Evolutionary conservation across 2,797 vertebrate genomes (phyloP).

Genomic region (Periparus ater): DNA sequence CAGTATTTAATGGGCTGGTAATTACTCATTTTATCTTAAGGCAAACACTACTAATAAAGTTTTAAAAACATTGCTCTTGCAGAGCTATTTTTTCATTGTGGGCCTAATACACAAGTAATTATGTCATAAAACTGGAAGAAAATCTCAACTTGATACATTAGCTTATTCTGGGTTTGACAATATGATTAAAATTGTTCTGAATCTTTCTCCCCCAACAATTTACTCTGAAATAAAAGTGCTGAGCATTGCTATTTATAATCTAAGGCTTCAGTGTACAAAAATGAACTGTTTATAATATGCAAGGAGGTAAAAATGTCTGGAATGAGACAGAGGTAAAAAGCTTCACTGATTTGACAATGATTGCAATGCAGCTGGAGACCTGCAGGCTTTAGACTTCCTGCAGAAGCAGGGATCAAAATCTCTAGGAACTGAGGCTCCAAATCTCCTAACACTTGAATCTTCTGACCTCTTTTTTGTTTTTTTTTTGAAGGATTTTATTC

Average conservation of each 20-base stretch:
- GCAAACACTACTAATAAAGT: conserved; percentile 22
- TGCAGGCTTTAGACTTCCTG: neutral
- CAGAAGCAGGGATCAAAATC: neutral
- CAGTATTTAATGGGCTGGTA: conserved; percentile 38
- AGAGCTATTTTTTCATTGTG: conserved; percentile 24
- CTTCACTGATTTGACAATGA: neutral
- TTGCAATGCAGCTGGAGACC: neutral
- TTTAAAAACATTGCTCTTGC: conserved; percentile 32
- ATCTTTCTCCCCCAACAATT: conserved; percentile 3
- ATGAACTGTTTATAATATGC: neutral
- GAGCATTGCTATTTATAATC: neutral
- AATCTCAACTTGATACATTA: conserved; percentile 53
- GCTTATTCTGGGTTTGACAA: conserved; percentile 63
- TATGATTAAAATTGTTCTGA: conserved; percentile 51
- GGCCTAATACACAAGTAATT: conserved; percentile 44
- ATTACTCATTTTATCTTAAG: conserved; percentile 62
- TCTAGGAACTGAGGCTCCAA: neutral
- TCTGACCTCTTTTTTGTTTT: neutral
- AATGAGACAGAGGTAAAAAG: neutral
- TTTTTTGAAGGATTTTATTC: neutral
- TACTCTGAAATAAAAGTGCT: neutral
- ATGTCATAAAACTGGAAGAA: conserved; percentile 46
- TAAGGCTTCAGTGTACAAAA: neutral
- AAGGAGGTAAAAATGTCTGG: neutral
- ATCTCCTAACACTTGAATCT: neutral